These are phyloP conservation scores for Timema podura DNA, from an alignment of 2,888 invertebrate species.

Conservation along the genomic window DNA sequence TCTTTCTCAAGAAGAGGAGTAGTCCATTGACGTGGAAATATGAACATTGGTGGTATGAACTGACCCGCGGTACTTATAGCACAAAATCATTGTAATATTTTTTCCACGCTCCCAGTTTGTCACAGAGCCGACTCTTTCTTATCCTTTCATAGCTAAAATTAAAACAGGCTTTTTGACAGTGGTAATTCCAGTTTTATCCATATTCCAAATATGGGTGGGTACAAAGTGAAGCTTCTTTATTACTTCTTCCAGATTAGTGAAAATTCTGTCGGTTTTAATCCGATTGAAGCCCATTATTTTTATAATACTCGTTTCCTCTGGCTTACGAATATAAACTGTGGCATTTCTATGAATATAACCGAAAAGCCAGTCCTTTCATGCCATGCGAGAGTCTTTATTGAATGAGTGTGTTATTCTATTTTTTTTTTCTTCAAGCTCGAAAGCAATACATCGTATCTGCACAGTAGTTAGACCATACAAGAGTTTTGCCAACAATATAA, in stretches of 20 bases:
- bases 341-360: conserved; percentile 28
- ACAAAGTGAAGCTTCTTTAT: conserved; percentile 34
- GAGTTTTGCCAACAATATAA: no score
- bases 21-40: conserved; percentile 41
- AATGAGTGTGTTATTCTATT: no score
- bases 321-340: conserved; percentile 34
- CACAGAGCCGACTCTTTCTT: conserved; percentile 43
- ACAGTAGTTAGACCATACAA: no score
- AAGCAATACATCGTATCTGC: no score
- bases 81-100: conserved; percentile 42
- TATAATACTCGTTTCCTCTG: conserved; percentile 38
- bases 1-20: conserved; percentile 42
- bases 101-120: conserved; percentile 44
- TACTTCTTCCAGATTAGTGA: conserved; percentile 33
- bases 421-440: no score
- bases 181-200: conserved; percentile 45
- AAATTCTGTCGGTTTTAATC: conserved; percentile 35
- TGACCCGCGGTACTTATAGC: conserved; percentile 43
- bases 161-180: conserved; percentile 43
- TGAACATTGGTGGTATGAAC: conserved; percentile 47
- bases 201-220: conserved; percentile 41
- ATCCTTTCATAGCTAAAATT: conserved; percentile 42
- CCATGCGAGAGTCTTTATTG: no score
- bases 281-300: conserved; percentile 37
- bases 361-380: no score